A percentile compares a stretch with the other conserved stretches of the same genome.
Conservation (phyloP, 1,140 invertebrate species). For the Ganaspis sp. region DNA sequence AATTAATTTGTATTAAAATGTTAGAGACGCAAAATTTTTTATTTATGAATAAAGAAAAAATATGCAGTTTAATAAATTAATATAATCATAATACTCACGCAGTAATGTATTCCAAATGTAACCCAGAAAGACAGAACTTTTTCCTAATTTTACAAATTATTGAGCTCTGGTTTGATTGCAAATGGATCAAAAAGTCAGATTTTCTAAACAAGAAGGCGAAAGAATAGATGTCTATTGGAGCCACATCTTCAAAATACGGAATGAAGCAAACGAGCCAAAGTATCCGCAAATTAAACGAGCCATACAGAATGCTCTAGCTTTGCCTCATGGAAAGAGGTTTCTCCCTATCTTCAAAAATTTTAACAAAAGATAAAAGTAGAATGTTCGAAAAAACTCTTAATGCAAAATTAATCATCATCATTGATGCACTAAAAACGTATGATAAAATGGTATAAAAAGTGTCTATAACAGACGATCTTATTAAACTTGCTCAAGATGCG, state of each 20-base stretch:
- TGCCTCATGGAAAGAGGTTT: slow-evolving; percentile 42
- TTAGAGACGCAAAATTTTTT: too few species aligned
- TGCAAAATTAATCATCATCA: slow-evolving; percentile 37
- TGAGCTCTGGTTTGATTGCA: slow-evolving; percentile 38
- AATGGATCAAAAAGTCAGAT: slow-evolving; percentile 24
- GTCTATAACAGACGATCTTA: slow-evolving; percentile 35
- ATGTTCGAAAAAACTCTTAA: slow-evolving; percentile 42
- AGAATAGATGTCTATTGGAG: slow-evolving; percentile 39
- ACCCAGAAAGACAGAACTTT: too few species aligned
- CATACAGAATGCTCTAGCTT: slow-evolving; percentile 36
- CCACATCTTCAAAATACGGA: slow-evolving; percentile 37
- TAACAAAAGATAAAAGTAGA: too few species aligned
- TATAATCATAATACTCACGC: too few species aligned
- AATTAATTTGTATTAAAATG: too few species aligned
- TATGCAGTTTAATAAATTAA: too few species aligned
- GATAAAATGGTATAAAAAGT: slow-evolving; percentile 34
- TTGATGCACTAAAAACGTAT: slow-evolving; percentile 37
- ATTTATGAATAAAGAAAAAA: too few species aligned
- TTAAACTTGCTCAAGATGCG: slow-evolving; percentile 34
- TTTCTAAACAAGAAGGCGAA: too few species aligned
- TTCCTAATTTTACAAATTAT: too few species aligned
- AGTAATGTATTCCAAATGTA: too few species aligned
- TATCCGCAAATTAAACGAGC: slow-evolving; percentile 37
- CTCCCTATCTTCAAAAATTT: slow-evolving; percentile 35
- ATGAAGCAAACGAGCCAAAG: slow-evolving; percentile 28